These are phyloP conservation scores for Tryphoninae sp. DNA, from an alignment of 2,888 invertebrate species.

Conservation along the genomic window DNA sequence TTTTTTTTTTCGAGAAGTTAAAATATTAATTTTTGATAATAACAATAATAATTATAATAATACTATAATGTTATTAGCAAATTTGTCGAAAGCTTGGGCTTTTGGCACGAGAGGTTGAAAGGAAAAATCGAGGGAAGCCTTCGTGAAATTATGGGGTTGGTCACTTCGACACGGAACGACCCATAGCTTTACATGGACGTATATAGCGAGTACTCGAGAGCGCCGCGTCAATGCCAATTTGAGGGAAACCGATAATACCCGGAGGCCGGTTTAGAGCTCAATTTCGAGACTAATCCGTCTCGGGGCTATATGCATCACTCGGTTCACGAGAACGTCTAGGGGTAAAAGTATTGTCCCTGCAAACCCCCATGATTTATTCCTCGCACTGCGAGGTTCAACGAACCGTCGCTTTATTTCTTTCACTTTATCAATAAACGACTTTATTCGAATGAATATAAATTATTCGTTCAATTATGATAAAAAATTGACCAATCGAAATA, in stretches of 20 bases:
- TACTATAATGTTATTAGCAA: neutral
- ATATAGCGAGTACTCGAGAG: slow-evolving; percentile 47
- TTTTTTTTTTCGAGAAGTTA: neutral
- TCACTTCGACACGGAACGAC: neutral
- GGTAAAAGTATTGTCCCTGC: slow-evolving; percentile 49
- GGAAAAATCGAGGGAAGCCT: neutral
- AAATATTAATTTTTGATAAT: neutral
- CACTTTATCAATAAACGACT: too few species aligned
- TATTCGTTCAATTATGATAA: too few species aligned
- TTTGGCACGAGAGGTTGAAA: neutral
- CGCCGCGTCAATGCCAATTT: slow-evolving; percentile 64
- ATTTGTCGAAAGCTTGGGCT: neutral
- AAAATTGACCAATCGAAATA: too few species aligned
- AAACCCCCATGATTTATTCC: too few species aligned
- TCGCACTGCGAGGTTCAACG: too few species aligned
- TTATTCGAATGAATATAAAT: too few species aligned
- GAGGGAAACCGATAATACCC: slow-evolving; percentile 60
- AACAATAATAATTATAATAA: neutral
- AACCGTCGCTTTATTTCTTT: too few species aligned
- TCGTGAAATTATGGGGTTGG: too few species aligned
- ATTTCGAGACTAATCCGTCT: slow-evolving; percentile 60
- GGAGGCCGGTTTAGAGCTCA: slow-evolving; percentile 55
- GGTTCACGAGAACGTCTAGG: slow-evolving; percentile 10
- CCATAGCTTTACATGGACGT: slow-evolving; percentile 41
- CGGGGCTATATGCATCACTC: slow-evolving; percentile 12